These are phyloP conservation scores for Trichacis sp. DNA, from an alignment of 2,888 invertebrate species.

Conservation along the genomic window DNA sequence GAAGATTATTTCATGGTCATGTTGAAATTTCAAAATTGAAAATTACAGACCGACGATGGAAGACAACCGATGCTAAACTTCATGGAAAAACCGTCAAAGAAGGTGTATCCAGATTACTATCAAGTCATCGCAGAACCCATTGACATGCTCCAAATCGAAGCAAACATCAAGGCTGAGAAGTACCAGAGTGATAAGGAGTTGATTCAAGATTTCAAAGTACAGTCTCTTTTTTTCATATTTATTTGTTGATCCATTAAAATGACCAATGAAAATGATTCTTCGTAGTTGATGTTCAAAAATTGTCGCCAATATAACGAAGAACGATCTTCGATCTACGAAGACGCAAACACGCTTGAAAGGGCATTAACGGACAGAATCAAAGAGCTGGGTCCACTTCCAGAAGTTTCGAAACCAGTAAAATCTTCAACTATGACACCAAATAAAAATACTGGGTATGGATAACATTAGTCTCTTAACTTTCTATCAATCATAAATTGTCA, in stretches of 20 bases:
- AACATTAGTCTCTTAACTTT: neutral
- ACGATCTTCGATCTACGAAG: constrained; percentile 94
- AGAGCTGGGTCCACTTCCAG: constrained; percentile 76
- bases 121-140: constrained; percentile 94
- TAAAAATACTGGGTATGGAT: constrained; percentile 63
- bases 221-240: neutral
- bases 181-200: constrained; percentile 74
- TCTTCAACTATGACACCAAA: constrained; percentile 62
- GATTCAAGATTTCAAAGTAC: constrained; percentile 74
- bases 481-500: neutral
- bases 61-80: constrained; percentile 91
- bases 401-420: constrained; percentile 58
- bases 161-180: constrained; percentile 84
- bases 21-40: neutral
- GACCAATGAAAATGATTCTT: constrained; percentile 55
- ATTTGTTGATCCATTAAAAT: neutral
- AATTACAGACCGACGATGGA: constrained; percentile 77
- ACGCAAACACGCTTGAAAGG: constrained; percentile 89
- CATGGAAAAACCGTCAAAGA: constrained; percentile 96
- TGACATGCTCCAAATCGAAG: constrained; percentile 93
- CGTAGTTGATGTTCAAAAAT: constrained; percentile 95
- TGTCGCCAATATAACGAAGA: constrained; percentile 98
- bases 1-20: neutral
- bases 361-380: constrained; percentile 86
- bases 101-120: constrained; percentile 95